A percentile compares a stretch with the other conserved stretches of the same genome.
Evolutionary conservation across 2,797 vertebrate genomes (phyloP).

Genomic region (Gallirallus australis): DNA sequence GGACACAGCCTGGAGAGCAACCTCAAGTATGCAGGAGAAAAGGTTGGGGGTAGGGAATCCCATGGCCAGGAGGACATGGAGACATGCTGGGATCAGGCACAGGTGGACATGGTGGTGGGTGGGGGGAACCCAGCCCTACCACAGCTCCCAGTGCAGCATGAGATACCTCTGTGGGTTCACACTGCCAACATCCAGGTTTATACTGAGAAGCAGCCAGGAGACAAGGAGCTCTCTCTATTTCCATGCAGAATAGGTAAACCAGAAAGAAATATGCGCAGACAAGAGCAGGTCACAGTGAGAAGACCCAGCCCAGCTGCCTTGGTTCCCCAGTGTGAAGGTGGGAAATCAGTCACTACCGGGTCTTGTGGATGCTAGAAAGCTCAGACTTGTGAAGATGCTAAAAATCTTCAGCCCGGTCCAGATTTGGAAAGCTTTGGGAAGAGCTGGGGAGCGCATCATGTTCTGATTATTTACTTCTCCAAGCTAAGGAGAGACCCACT

Average conservation of each 20-base stretch:
- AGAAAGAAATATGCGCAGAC: background rate
- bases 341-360: background rate
- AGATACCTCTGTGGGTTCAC: accelerated
- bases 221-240: background rate
- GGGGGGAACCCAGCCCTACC: no score
- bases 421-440: slow-evolving; percentile 17
- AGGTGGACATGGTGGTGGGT: accelerated
- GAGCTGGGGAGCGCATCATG: accelerated
- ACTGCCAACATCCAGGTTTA: background rate
- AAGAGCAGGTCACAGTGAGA: background rate
- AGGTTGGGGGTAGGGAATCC: accelerated
- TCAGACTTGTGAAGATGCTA: background rate
- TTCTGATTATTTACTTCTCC: slow-evolving; percentile 57
- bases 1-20: background rate
- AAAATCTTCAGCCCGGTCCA: background rate
- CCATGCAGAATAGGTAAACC: accelerated
- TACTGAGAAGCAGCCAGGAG: background rate
- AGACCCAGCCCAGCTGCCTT: background rate
- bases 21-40: background rate
- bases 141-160: accelerated
- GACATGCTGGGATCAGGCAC: background rate
- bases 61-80: accelerated
- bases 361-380: background rate
- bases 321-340: background rate
- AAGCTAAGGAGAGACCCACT: slow-evolving; percentile 35